A percentile compares a stretch with the other conserved stretches of the same genome.
These are phyloP conservation scores for Bombus polaris DNA, from an alignment of 1,140 invertebrate genomes.

Conservation along the genomic window DNA sequence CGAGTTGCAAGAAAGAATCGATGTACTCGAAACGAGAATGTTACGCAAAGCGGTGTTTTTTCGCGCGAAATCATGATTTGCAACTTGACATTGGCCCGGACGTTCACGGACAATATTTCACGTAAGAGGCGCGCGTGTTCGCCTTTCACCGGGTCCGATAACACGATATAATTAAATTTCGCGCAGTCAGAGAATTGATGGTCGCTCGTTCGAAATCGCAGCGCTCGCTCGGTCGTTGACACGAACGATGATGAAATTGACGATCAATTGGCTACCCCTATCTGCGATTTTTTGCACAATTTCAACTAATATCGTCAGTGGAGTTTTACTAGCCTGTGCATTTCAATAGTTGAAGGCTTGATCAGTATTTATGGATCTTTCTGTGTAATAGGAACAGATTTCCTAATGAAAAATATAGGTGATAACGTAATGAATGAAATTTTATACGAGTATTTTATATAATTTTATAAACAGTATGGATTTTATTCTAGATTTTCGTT, in stretches of 20 bases:
- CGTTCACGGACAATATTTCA: constrained; percentile 24
- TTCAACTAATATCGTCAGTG: background rate
- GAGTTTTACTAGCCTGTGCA: background rate
- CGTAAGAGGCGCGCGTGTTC: background rate
- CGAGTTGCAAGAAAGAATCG: background rate
- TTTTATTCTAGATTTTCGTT: background rate
- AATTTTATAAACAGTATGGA: too few relatives aligned
- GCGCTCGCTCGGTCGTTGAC: background rate
- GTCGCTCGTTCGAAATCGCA: background rate
- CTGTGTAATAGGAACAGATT: background rate
- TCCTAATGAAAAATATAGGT: background rate
- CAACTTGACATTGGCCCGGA: background rate
- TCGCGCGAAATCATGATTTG: background rate
- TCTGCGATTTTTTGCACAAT: background rate
- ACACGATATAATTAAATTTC: constrained; percentile 27
- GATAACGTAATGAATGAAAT: too few relatives aligned
- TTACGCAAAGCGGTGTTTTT: background rate
- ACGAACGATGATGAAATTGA: background rate
- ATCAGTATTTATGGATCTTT: background rate
- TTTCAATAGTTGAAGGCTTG: background rate
- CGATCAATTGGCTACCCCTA: background rate
- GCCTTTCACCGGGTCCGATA: constrained; percentile 19
- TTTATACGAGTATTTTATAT: too few relatives aligned
- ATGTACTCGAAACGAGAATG: background rate
- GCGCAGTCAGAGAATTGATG: background rate